Conservation (phyloP, 2,113 vertebrate species). For the Perognathus longimembris region DNA sequence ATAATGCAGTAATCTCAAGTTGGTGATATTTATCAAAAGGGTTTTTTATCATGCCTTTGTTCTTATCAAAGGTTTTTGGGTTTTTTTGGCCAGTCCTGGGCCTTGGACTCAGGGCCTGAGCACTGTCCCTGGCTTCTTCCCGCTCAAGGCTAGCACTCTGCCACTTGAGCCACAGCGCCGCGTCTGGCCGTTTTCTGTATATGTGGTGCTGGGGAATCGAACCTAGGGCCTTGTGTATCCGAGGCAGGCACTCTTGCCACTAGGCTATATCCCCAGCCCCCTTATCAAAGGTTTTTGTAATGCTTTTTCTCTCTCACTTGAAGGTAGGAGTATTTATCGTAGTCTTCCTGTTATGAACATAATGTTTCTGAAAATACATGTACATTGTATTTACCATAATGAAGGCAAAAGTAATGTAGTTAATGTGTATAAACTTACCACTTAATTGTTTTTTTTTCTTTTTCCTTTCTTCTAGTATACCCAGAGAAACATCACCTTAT, state of each 20-base stretch:
- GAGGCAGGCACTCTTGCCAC: too few relatives aligned
- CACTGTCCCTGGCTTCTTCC: too few relatives aligned
- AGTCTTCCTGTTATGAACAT: slow-evolving; percentile 23
- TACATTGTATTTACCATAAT: slow-evolving; percentile 30
- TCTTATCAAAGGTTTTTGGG: too few relatives aligned
- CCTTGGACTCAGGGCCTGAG: too few relatives aligned
- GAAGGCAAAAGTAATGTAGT: not conserved
- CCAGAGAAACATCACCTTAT: slow-evolving; percentile 95
- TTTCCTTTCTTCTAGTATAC: slow-evolving; percentile 88
- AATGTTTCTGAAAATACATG: slow-evolving; percentile 30
- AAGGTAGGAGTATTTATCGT: slow-evolving; percentile 10
- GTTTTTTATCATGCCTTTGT: not conserved
- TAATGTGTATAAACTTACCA: slow-evolving; percentile 28
- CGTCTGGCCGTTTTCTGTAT: too few relatives aligned
- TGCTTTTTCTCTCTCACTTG: not conserved
- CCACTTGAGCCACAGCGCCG: too few relatives aligned
- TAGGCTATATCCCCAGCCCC: too few relatives aligned
- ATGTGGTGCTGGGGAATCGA: too few relatives aligned
- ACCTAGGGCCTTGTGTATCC: too few relatives aligned
- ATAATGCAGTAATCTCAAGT: not conserved
- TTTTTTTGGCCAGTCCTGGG: too few relatives aligned
- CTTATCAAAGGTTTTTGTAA: slow-evolving; percentile 2
- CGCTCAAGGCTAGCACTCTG: too few relatives aligned
- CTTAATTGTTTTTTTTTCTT: slow-evolving; percentile 8
- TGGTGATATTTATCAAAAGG: not conserved